These are phyloP conservation scores for Anagrus nilaparvatae DNA, from an alignment of 1,140 invertebrate genomes.

Conservation along the genomic window DNA sequence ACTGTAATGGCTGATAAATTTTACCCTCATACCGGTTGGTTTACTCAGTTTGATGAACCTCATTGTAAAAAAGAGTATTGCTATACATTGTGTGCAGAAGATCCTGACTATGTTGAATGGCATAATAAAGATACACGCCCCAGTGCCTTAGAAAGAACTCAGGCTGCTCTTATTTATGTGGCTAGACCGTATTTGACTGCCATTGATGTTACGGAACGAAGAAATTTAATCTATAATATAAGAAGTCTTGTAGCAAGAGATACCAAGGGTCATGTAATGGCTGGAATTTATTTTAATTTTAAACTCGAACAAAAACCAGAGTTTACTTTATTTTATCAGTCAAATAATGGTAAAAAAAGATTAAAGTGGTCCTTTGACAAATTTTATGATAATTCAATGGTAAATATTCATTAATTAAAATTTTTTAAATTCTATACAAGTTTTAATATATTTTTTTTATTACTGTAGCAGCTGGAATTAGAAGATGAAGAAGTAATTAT, in stretches of 20 bases:
- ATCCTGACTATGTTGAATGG: slow-evolving; percentile 72
- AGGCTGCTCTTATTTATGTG: slow-evolving; percentile 60
- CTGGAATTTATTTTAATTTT: slow-evolving; percentile 74
- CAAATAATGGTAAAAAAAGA: slow-evolving; percentile 52
- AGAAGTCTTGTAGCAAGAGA: slow-evolving; percentile 70
- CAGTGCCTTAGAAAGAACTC: slow-evolving; percentile 37
- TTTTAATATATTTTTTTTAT: slow-evolving; percentile 7
- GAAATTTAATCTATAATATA: slow-evolving; percentile 83
- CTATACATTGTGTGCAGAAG: slow-evolving; percentile 56
- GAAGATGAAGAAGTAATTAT: slow-evolving; percentile 46
- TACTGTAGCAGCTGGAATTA: slow-evolving; percentile 50
- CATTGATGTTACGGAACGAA: slow-evolving; percentile 74
- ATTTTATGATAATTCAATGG: slow-evolving; percentile 52
- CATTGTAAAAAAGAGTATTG: slow-evolving; percentile 67
- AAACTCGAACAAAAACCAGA: slow-evolving; percentile 38
- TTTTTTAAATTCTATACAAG: background rate
- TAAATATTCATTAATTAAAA: slow-evolving; percentile 23
- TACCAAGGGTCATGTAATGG: slow-evolving; percentile 65
- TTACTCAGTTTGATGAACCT: slow-evolving; percentile 65
- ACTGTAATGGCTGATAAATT: slow-evolving; percentile 75
- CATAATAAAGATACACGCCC: slow-evolving; percentile 58
- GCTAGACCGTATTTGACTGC: slow-evolving; percentile 68
- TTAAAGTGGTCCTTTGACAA: slow-evolving; percentile 60
- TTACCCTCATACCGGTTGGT: slow-evolving; percentile 83
- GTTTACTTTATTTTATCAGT: slow-evolving; percentile 72